Conservation (phyloP, 2,113 vertebrate species). For the Ptilorrhoa leucosticta region DNA sequence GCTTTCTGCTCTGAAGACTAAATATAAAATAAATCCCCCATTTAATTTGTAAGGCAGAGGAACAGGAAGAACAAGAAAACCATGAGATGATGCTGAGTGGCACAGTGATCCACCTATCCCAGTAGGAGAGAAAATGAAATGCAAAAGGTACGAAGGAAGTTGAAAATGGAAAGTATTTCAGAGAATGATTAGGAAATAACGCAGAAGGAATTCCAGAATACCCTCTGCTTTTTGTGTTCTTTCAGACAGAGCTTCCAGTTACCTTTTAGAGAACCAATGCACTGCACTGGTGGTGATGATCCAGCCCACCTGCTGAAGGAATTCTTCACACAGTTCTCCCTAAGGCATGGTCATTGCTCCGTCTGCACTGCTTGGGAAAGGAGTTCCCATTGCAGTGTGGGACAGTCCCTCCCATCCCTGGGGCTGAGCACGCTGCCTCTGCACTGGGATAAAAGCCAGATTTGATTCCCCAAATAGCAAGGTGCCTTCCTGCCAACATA, state of each 20-base stretch:
- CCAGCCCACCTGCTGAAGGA: background rate
- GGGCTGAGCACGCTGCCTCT: conserved; percentile 21
- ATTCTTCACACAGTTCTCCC: background rate
- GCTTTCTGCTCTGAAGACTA: background rate
- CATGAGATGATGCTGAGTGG: background rate
- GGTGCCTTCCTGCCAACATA: conserved; percentile 45
- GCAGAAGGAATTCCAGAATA: background rate
- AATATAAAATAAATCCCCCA: background rate
- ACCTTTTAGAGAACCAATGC: conserved; percentile 17
- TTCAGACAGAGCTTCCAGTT: background rate
- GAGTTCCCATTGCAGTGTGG: background rate
- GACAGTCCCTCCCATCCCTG: conserved; percentile 34
- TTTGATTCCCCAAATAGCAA: conserved; percentile 55
- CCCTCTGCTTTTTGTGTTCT: background rate
- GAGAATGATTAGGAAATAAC: background rate
- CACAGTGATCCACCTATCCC: background rate
- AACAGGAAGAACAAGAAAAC: conserved; percentile 7
- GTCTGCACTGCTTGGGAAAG: background rate
- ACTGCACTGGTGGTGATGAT: background rate
- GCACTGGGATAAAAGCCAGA: conserved; percentile 44
- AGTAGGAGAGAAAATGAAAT: background rate
- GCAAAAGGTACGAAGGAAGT: background rate
- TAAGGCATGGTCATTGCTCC: background rate
- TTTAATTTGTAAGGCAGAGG: background rate
- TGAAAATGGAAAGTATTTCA: background rate